Evolutionary conservation across 2,888 invertebrate species (phyloP).

Genomic region (Diogma glabrata): DNA sequence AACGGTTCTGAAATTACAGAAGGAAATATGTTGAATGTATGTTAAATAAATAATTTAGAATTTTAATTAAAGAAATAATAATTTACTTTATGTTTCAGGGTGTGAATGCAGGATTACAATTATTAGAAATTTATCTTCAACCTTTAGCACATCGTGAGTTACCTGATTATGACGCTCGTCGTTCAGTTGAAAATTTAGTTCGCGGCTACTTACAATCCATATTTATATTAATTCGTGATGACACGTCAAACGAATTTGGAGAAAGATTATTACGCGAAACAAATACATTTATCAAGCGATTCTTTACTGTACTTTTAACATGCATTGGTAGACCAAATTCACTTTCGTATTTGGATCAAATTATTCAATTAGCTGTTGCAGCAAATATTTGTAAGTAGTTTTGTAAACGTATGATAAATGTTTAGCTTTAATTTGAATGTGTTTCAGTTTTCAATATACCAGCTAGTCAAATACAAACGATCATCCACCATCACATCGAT

Average conservation of each 20-base stretch:
- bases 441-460: not conserved
- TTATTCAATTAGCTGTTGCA: conserved; percentile 20
- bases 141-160: conserved; percentile 32
- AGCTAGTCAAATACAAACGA: not conserved
- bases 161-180: conserved; percentile 31
- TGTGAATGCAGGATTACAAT: not conserved
- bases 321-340: conserved; percentile 32
- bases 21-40: conserved; percentile 25
- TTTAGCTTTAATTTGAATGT: not conserved
- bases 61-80: not conserved
- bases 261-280: conserved; percentile 26
- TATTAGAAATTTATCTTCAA: conserved; percentile 18
- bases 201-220: conserved; percentile 27
- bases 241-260: conserved; percentile 26
- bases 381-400: conserved; percentile 20
- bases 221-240: conserved; percentile 26
- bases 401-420: too few relatives aligned
- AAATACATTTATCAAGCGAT: conserved; percentile 27
- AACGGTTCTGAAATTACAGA: conserved; percentile 27
- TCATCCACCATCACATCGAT: conserved; percentile 14
- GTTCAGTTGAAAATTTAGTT: conserved; percentile 31
- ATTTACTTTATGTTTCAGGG: not conserved
- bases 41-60: not conserved
- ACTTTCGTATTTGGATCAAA: conserved; percentile 30
- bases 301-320: conserved; percentile 30